Evolutionary conservation across 2,888 invertebrate genomes (phyloP).

Genomic region (Punctoribates punctum): DNA sequence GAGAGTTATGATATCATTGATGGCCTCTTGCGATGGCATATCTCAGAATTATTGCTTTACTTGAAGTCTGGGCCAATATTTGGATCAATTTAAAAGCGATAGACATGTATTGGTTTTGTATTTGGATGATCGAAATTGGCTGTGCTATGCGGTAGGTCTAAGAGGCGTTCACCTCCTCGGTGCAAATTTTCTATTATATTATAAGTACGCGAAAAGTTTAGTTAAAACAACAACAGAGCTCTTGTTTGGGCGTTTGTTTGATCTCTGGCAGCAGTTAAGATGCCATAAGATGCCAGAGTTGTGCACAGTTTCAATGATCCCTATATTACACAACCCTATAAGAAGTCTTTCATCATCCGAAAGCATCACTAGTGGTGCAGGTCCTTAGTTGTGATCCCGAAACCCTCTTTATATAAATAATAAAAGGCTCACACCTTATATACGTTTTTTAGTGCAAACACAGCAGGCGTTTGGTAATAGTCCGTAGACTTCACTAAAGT

Average conservation of each 20-base stretch:
- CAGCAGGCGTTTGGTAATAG: constrained; percentile 24
- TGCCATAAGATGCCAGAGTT: constrained; percentile 1
- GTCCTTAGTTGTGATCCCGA: constrained; percentile 36
- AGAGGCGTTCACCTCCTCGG: constrained; percentile 33
- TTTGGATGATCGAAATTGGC: neutral
- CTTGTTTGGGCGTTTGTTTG: constrained; percentile 37
- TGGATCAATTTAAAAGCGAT: constrained; percentile 14
- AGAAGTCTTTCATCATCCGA: constrained; percentile 35
- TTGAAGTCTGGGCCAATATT: neutral
- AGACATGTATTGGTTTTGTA: constrained; percentile 21
- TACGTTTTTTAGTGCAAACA: constrained; percentile 33
- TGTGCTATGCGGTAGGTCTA: constrained; percentile 22
- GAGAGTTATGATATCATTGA: neutral
- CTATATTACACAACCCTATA: constrained; percentile 38
- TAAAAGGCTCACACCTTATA: constrained; percentile 28
- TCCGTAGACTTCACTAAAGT: neutral
- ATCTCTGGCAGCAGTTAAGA: constrained; percentile 16
- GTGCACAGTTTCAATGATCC: constrained; percentile 26
- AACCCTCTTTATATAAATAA: constrained; percentile 39
- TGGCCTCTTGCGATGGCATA: neutral
- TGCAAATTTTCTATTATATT: constrained; percentile 32
- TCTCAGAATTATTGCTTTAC: too few relatives aligned
- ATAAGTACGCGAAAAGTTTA: constrained; percentile 28
- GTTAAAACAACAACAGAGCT: constrained; percentile 25
- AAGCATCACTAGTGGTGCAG: constrained; percentile 25